Percentiles rank a stretch among this genome's conserved stretches.
phyloP scores from a whole-genome alignment of 2,113 vertebrate species.

The Sebastes fasciatus region DNA sequence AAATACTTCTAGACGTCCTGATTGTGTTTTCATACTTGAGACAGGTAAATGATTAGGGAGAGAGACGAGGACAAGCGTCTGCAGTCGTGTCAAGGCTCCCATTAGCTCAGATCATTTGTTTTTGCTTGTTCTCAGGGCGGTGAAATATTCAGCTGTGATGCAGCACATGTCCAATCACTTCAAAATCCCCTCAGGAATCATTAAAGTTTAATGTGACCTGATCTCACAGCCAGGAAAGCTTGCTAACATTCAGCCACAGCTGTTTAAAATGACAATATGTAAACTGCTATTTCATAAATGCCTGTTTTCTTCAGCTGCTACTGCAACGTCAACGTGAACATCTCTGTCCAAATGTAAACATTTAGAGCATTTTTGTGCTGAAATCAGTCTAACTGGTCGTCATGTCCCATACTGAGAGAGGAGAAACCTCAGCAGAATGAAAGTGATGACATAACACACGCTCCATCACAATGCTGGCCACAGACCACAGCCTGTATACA shows the following conservation, averaged over 20 bases:
- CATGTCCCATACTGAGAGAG: neutral
- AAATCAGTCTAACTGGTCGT: neutral
- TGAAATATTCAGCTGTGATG: slow-evolving; percentile 3
- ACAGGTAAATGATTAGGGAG: neutral
- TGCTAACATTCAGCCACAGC: slow-evolving; percentile 12
- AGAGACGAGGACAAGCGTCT: neutral
- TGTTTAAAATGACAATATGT: neutral
- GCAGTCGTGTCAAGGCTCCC: neutral
- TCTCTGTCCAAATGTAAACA: neutral
- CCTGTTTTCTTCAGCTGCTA: neutral
- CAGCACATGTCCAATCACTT: slow-evolving; percentile 1
- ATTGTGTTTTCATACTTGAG: slow-evolving; percentile 33
- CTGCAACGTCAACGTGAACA: neutral
- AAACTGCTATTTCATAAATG: neutral
- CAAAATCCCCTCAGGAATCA: slow-evolving; percentile 3
- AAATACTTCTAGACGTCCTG: neutral
- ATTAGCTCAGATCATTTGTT: slow-evolving; percentile 8
- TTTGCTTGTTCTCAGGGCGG: neutral
- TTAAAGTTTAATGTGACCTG: neutral
- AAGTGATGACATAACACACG: neutral
- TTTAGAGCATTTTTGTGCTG: neutral
- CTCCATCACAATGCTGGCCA: neutral
- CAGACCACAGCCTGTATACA: neutral
- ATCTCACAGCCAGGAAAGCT: slow-evolving; percentile 1
- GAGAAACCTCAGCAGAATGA: neutral